Conservation (phyloP, 2,888 invertebrate genomes). For the Automeris io region DNA sequence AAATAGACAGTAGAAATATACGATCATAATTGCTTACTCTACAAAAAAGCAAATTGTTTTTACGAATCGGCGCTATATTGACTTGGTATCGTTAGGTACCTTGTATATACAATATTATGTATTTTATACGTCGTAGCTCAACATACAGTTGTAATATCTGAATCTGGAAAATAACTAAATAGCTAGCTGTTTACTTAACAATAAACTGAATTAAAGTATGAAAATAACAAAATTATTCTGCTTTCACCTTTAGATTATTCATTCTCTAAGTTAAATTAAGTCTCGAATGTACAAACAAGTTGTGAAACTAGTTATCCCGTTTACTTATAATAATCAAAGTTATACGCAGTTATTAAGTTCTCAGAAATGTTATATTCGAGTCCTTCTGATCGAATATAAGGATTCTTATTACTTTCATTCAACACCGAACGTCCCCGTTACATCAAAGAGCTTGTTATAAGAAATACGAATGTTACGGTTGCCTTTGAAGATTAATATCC, state of each 20-base stretch:
- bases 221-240: conserved; percentile 19
- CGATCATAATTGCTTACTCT: too few relatives aligned
- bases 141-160: too few relatives aligned
- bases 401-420: conserved; percentile 14
- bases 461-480: conserved; percentile 23
- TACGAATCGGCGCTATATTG: too few relatives aligned
- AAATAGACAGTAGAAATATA: too few relatives aligned
- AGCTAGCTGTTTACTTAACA: too few relatives aligned
- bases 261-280: conserved; percentile 48
- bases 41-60: too few relatives aligned
- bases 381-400: conserved; percentile 16
- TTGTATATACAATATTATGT: too few relatives aligned
- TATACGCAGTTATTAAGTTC: conserved; percentile 41
- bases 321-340: conserved; percentile 56
- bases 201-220: too few relatives aligned
- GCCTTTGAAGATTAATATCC: conserved; percentile 23
- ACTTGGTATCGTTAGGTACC: too few relatives aligned
- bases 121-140: too few relatives aligned
- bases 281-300: conserved; percentile 51
- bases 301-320: conserved; percentile 54
- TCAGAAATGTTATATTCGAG: conserved; percentile 24
- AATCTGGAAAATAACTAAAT: too few relatives aligned
- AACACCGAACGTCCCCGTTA: conserved; percentile 15
- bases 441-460: conserved; percentile 22
- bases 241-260: conserved; percentile 16